These are phyloP conservation scores for Eufriesea mexicana DNA, from an alignment of 1,140 invertebrate species.

Conservation along the genomic window DNA sequence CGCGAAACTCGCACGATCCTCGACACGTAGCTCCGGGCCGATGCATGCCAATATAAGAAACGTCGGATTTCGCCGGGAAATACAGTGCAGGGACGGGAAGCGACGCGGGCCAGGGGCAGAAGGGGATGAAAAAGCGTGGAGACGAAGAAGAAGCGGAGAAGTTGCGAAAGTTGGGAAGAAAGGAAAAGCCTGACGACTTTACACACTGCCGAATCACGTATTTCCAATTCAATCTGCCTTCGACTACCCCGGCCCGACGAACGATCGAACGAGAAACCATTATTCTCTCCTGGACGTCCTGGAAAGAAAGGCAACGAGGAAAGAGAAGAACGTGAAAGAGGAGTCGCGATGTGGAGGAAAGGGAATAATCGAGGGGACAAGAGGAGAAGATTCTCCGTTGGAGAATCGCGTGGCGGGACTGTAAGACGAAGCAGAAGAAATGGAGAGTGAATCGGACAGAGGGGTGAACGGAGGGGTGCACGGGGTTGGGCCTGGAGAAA, in stretches of 20 bases:
- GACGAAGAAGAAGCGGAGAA: constrained; percentile 20
- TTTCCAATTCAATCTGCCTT: constrained; percentile 75
- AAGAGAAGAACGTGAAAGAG: neutral
- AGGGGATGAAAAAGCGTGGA: neutral
- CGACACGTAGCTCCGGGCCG: neutral
- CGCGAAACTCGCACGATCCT: constrained; percentile 1
- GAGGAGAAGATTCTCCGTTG: neutral
- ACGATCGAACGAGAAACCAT: constrained; percentile 75
- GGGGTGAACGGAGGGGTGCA: too few relatives aligned
- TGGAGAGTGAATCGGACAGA: constrained; percentile 28
- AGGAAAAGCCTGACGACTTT: constrained; percentile 72
- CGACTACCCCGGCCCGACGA: constrained; percentile 47
- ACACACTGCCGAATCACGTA: constrained; percentile 76
- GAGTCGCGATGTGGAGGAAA: neutral
- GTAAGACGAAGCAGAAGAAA: constrained; percentile 27
- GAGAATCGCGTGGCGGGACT: constrained; percentile 25
- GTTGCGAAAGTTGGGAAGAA: constrained; percentile 24
- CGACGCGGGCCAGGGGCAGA: neutral
- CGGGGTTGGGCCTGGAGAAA: constrained; percentile 20
- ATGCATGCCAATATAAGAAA: constrained; percentile 1
- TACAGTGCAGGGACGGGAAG: neutral
- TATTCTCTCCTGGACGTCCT: constrained; percentile 67
- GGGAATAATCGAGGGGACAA: neutral
- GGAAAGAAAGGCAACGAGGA: neutral
- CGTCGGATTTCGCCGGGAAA: neutral